Evolutionary conservation across 2,113 vertebrate species (phyloP).

Genomic region (Gallinago undulata): DNA sequence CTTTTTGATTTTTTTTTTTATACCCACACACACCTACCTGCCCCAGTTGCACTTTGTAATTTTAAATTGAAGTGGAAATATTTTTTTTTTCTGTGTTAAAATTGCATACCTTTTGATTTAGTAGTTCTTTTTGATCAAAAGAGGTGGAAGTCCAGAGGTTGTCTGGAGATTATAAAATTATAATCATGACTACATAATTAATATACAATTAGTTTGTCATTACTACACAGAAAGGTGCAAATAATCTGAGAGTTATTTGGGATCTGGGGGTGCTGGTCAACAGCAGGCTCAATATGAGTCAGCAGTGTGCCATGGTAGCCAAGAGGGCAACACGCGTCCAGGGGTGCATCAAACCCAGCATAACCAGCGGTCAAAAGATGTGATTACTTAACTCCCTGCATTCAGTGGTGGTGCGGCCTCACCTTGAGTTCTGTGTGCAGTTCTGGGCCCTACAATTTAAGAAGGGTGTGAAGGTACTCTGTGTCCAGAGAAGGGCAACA

Average conservation of each 20-base stretch:
- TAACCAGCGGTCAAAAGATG: not conserved
- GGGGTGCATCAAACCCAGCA: not conserved
- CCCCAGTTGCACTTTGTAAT: not conserved
- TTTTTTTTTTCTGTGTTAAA: not conserved
- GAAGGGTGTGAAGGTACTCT: not conserved
- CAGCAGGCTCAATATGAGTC: not conserved
- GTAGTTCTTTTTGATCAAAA: not conserved
- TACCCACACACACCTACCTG: not conserved
- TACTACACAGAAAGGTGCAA: not conserved
- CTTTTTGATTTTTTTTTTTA: not conserved
- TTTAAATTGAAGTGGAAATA: not conserved
- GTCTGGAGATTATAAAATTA: not conserved
- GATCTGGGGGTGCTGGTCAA: not conserved
- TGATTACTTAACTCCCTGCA: not conserved
- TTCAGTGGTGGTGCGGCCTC: accelerated
- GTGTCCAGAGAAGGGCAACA: not conserved
- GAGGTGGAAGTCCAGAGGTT: not conserved
- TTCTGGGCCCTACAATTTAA: not conserved
- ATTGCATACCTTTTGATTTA: not conserved
- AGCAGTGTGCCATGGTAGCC: not conserved
- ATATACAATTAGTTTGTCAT: not conserved
- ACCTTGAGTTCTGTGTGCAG: not conserved
- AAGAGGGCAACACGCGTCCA: not conserved
- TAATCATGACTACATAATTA: not conserved
- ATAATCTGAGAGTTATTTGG: not conserved